Evolutionary conservation across 2,888 invertebrate species (phyloP).

Genomic region (Cabera pusaria): DNA sequence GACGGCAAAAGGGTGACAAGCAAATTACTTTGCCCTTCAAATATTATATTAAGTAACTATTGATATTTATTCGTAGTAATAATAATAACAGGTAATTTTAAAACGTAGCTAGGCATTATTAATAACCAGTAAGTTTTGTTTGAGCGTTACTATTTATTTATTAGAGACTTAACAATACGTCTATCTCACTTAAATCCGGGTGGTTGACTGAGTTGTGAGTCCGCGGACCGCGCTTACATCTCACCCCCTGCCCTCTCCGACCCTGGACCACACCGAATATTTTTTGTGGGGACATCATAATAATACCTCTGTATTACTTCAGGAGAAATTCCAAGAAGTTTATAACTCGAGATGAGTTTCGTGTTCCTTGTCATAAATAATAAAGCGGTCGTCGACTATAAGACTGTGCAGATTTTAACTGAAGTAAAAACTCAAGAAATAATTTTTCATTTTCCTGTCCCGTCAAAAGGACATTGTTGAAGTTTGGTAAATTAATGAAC

Average conservation of each 20-base stretch:
- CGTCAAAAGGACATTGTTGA: conserved; percentile 61
- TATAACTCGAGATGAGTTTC: conserved; percentile 84
- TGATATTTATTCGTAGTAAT: too few species aligned
- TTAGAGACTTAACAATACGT: too few species aligned
- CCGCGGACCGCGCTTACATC: too few species aligned
- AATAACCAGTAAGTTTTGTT: too few species aligned
- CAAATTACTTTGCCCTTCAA: too few species aligned
- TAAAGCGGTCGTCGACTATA: conserved; percentile 82
- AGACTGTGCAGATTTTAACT: conserved; percentile 80
- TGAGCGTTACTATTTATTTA: too few species aligned
- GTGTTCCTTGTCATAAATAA: conserved; percentile 84
- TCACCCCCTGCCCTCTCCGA: conserved; percentile 49
- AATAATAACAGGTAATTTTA: too few species aligned
- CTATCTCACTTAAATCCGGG: too few species aligned
- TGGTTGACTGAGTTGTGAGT: too few species aligned
- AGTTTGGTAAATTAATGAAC: conserved; percentile 67
- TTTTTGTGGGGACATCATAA: conserved; percentile 83
- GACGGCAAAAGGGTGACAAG: too few species aligned
- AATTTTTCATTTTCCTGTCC: conserved; percentile 69
- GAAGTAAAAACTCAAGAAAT: conserved; percentile 76
- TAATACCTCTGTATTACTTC: conserved; percentile 83
- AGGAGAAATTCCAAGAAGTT: conserved; percentile 84
- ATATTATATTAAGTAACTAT: too few species aligned
- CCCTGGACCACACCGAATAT: conserved; percentile 70
- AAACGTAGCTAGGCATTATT: too few species aligned